Conservation (phyloP, 1,140 invertebrate species). For the Nephotettix cincticeps region DNA sequence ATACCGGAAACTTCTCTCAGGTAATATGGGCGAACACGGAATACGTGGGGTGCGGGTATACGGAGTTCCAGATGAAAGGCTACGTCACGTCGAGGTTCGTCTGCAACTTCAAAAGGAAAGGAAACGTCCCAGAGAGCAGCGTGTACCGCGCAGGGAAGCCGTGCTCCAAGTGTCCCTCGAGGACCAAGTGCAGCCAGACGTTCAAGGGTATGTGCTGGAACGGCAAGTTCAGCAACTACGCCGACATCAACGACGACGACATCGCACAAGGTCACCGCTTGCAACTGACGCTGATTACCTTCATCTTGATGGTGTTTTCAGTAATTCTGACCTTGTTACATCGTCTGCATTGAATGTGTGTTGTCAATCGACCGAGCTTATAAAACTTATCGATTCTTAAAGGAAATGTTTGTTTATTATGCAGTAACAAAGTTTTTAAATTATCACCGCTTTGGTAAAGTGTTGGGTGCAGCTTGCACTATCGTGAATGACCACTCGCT, state of each 20-base stretch:
- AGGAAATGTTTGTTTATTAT: too few relatives aligned
- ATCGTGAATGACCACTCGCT: too few relatives aligned
- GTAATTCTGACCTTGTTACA: too few relatives aligned
- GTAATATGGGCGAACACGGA: not conserved
- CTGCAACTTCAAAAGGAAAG: not conserved
- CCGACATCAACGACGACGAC: not conserved
- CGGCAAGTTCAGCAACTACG: not conserved
- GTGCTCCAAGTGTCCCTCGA: not conserved
- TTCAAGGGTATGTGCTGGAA: not conserved
- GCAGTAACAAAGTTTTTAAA: too few relatives aligned
- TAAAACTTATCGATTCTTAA: too few relatives aligned
- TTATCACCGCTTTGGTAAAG: too few relatives aligned
- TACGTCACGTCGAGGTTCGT: not conserved
- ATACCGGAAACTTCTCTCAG: not conserved
- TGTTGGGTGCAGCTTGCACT: too few relatives aligned
- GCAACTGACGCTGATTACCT: too few relatives aligned
- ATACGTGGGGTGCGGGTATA: not conserved
- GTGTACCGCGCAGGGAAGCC: not conserved
- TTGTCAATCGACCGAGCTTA: too few relatives aligned
- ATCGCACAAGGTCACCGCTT: too few relatives aligned
- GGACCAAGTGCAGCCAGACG: not conserved
- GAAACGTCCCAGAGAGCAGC: not conserved
- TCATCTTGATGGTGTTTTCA: too few relatives aligned
- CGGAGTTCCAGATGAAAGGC: not conserved
- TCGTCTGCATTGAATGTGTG: too few relatives aligned